A percentile compares a stretch with the other conserved stretches of the same genome.
These are phyloP conservation scores for Hypena proboscidalis DNA, from an alignment of 2,888 invertebrate species.

Conservation along the genomic window DNA sequence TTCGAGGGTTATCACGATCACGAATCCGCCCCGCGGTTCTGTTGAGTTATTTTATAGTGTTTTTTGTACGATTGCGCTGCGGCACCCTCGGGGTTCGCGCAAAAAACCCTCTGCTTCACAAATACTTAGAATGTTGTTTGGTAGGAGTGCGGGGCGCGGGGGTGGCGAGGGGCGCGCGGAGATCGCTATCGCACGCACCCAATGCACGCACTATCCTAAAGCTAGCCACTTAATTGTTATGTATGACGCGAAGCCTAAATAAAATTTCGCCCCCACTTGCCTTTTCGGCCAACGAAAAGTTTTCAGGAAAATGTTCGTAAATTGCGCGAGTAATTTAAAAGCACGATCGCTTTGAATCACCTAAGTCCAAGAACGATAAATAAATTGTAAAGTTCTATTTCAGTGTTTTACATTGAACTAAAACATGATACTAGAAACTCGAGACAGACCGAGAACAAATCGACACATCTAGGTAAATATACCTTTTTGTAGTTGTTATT, in stretches of 20 bases:
- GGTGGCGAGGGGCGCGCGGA: slow-evolving; percentile 62
- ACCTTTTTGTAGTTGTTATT: too few relatives aligned
- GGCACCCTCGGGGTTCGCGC: slow-evolving; percentile 83
- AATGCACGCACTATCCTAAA: slow-evolving; percentile 83
- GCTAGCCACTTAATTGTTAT: slow-evolving; percentile 82
- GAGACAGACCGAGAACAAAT: too few relatives aligned
- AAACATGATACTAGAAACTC: too few relatives aligned
- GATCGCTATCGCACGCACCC: slow-evolving; percentile 85
- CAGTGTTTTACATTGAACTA: too few relatives aligned
- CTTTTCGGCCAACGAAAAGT: slow-evolving; percentile 30
- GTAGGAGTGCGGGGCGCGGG: slow-evolving; percentile 64
- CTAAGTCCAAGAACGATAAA: too few relatives aligned
- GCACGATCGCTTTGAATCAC: neutral
- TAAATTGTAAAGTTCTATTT: too few relatives aligned
- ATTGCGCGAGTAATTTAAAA: slow-evolving; percentile 15
- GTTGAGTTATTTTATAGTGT: slow-evolving; percentile 83
- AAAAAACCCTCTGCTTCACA: slow-evolving; percentile 82
- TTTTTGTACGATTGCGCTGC: slow-evolving; percentile 83
- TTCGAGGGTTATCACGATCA: slow-evolving; percentile 76
- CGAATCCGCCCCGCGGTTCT: slow-evolving; percentile 80
- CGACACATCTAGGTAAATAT: too few relatives aligned
- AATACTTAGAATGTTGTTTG: slow-evolving; percentile 81
- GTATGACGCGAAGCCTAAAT: slow-evolving; percentile 66
- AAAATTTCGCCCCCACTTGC: slow-evolving; percentile 42
- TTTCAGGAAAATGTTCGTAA: slow-evolving; percentile 32